Percentiles rank a stretch among this genome's conserved stretches.
phyloP scores from a whole-genome alignment of 2,888 invertebrate species.

The Drosophila lacicola region DNA sequence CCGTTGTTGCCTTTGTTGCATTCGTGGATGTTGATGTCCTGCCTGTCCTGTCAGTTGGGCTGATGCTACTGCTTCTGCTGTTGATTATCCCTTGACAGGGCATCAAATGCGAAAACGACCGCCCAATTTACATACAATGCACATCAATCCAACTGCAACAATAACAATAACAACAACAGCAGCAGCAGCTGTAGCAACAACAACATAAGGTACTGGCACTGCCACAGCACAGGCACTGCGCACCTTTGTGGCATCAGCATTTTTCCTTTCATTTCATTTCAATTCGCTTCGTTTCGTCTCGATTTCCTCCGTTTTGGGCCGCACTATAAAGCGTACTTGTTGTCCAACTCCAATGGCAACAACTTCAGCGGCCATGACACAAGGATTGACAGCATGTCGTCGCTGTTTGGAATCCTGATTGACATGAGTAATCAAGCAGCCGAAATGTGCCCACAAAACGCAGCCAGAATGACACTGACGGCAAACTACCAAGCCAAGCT shows the following conservation, averaged over 20 bases:
- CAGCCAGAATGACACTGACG: slow-evolving; percentile 80
- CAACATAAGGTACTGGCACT: slow-evolving; percentile 67
- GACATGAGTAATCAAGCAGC: slow-evolving; percentile 85
- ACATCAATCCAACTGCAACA: slow-evolving; percentile 77
- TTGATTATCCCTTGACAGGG: slow-evolving; percentile 82
- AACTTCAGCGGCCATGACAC: slow-evolving; percentile 80
- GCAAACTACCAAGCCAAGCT: slow-evolving; percentile 26
- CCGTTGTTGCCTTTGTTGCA: slow-evolving; percentile 29
- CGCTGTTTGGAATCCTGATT: slow-evolving; percentile 83
- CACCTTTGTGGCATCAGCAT: slow-evolving; percentile 76
- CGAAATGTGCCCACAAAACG: slow-evolving; percentile 83
- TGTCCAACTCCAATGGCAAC: slow-evolving; percentile 55
- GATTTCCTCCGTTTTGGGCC: slow-evolving; percentile 50
- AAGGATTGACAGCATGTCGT: slow-evolving; percentile 85
- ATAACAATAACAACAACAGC: slow-evolving; percentile 50
- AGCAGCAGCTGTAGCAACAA: slow-evolving; percentile 46
- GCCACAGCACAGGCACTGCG: slow-evolving; percentile 59
- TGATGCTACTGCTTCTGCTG: slow-evolving; percentile 52
- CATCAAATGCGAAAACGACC: slow-evolving; percentile 82
- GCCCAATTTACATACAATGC: slow-evolving; percentile 84
- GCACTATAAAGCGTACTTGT: slow-evolving; percentile 73
- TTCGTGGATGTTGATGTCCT: slow-evolving; percentile 48
- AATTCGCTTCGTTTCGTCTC: slow-evolving; percentile 22
- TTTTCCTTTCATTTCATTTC: slow-evolving; percentile 43
- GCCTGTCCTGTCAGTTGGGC: slow-evolving; percentile 22